These are phyloP conservation scores for Hypomecis atomaria DNA, from an alignment of 2,888 invertebrate species.

Conservation along the genomic window DNA sequence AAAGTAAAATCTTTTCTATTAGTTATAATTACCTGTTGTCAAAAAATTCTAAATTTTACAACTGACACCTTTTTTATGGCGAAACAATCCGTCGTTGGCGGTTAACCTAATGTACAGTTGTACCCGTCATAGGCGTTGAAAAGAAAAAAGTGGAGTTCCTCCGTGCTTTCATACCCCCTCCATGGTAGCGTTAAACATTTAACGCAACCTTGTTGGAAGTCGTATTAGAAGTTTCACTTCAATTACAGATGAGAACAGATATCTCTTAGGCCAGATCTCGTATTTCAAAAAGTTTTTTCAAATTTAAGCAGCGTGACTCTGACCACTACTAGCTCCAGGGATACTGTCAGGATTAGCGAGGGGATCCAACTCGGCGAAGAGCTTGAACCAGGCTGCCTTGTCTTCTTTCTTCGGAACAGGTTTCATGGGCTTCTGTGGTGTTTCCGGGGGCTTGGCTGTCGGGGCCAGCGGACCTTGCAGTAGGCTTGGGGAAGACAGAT, in stretches of 20 bases:
- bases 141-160: too few species aligned
- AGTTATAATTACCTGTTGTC: too few species aligned
- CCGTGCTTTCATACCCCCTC: too few species aligned
- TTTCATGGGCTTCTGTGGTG: slow-evolving; percentile 45
- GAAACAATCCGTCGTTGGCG: too few species aligned
- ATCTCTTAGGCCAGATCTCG: neutral
- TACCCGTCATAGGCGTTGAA: too few species aligned
- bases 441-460: slow-evolving; percentile 45
- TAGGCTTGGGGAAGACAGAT: slow-evolving; percentile 53
- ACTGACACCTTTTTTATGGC: too few species aligned
- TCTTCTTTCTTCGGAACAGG: slow-evolving; percentile 81
- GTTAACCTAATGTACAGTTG: too few species aligned
- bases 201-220: too few species aligned
- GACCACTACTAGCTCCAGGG: slow-evolving; percentile 72
- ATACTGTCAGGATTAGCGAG: slow-evolving; percentile 91
- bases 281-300: neutral
- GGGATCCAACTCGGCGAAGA: slow-evolving; percentile 97
- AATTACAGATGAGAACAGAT: neutral
- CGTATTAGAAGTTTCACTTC: too few species aligned
- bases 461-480: slow-evolving; percentile 56
- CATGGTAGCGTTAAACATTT: too few species aligned
- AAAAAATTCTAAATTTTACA: too few species aligned
- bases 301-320: slow-evolving; percentile 80
- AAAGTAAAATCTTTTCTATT: too few species aligned
- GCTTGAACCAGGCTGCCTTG: slow-evolving; percentile 91